phyloP scores from a whole-genome alignment of 2,797 vertebrate species.

The Eulemur albifrons region DNA sequence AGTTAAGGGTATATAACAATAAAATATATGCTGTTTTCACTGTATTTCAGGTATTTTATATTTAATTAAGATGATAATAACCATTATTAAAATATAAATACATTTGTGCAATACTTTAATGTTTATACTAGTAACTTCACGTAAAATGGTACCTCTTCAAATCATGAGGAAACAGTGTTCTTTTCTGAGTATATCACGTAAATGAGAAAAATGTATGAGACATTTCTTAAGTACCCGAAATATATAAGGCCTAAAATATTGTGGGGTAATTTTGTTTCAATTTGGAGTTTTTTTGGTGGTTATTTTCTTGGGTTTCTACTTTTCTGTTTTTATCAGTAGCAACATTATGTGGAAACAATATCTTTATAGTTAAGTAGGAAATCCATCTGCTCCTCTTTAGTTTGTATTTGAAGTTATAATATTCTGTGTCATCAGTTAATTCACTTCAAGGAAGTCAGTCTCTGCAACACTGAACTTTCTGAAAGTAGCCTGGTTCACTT shows the following conservation, averaged over 20 bases:
- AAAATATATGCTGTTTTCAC: not conserved
- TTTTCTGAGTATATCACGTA: not conserved
- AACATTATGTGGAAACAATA: slow-evolving; percentile 45
- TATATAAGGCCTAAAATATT: not conserved
- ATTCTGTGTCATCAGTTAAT: slow-evolving; percentile 57
- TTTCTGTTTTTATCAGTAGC: slow-evolving; percentile 43
- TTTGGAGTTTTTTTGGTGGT: slow-evolving; percentile 16
- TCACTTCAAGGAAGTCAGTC: slow-evolving; percentile 55
- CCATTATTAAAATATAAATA: not conserved
- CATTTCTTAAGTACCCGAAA: slow-evolving; percentile 25
- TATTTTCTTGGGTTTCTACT: slow-evolving; percentile 39
- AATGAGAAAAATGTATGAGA: not conserved
- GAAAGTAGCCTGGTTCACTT: slow-evolving; percentile 15
- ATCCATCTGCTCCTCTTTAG: slow-evolving; percentile 61
- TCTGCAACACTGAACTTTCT: slow-evolving; percentile 29
- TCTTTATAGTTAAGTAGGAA: slow-evolving; percentile 51
- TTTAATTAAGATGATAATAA: not conserved
- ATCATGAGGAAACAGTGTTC: not conserved
- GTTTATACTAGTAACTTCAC: not conserved
- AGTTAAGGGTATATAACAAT: not conserved
- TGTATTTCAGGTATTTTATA: not conserved
- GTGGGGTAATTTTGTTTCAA: not conserved
- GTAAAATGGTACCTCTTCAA: not conserved
- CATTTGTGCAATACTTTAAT: not conserved
- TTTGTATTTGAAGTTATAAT: slow-evolving; percentile 63